Percentiles rank a stretch among this genome's conserved stretches.
Conservation (phyloP, 2,888 invertebrate genomes). For the Nineta flava region DNA sequence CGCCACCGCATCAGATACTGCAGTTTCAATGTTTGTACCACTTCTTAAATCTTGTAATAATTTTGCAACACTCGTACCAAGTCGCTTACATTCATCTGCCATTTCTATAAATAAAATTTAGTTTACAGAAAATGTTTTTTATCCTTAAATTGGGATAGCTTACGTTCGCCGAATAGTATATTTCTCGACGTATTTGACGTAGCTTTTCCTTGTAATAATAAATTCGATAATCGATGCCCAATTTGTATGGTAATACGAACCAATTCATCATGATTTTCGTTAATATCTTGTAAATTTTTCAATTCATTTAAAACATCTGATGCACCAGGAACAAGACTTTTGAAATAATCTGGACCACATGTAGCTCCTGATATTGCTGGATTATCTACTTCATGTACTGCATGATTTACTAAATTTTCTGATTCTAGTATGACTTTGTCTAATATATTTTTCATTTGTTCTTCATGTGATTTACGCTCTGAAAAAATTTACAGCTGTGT, state of each 20-base stretch:
- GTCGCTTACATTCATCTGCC: constrained; percentile 39
- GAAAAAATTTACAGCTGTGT: constrained; percentile 10
- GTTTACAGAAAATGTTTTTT: not conserved
- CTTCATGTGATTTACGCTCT: constrained; percentile 18
- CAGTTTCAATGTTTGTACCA: constrained; percentile 19
- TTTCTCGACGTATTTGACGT: constrained; percentile 61
- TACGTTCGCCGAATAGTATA: constrained; percentile 46
- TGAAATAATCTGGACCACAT: constrained; percentile 45
- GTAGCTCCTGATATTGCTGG: constrained; percentile 47
- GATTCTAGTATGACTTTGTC: constrained; percentile 21
- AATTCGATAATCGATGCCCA: constrained; percentile 40
- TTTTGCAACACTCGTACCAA: constrained; percentile 35
- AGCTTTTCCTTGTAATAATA: constrained; percentile 56
- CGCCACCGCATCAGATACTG: constrained; percentile 25
- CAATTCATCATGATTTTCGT: constrained; percentile 24
- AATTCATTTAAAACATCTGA: constrained; percentile 24
- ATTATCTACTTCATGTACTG: constrained; percentile 44
- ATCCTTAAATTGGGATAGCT: constrained; percentile 19
- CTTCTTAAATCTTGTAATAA: constrained; percentile 32
- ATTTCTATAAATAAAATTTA: constrained; percentile 29
- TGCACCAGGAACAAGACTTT: constrained; percentile 29
- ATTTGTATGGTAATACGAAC: constrained; percentile 31
- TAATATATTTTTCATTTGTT: constrained; percentile 19
- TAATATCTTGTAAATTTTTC: constrained; percentile 20
- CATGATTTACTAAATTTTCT: constrained; percentile 22